Base-by-base conservation (phyloP, 2,797 vertebrate species). In the Gymnodraco acuticeps region DNA sequence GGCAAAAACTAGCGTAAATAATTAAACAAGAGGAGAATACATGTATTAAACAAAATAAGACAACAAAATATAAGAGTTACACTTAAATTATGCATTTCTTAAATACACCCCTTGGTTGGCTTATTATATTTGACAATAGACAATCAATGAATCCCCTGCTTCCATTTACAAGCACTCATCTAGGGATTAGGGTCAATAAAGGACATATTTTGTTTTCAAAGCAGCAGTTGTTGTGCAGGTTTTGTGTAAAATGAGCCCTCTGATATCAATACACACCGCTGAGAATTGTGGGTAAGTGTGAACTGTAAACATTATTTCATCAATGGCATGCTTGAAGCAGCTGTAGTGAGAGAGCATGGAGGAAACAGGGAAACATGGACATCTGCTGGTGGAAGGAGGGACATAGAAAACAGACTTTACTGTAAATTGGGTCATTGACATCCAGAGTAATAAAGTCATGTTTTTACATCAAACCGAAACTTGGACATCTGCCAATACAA, bases 321-420 rank as follows among this genome's bases (percentile, higher is more conserved):
- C 80, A 82, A 89, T 88, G 92, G 83, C 88, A 90, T 70, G 89
- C 90, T 70, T 93, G 89, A 72, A 80, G 61, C 68, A 68, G 86
- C 70, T n/a, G 9, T 19, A 82, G 82, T 63, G 65, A 56, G 43
- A 45, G 17, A 15, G n/a, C 5, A 1, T 17, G 65, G 11, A 3
- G 5, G 2, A 63, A 72, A 19, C 50, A 14, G 27, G 27, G 46
- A 79, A 88, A 87, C 9, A 70, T 87, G 41, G 93, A 88, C 93
- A 87, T 77, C 93, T 95, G 87, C 82, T 90, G 94, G 92, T 56
- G 38, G 64, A 55, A 52, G 0, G 14, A 20, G 27, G 48, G 1
- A 33, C 11, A 12, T 50, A 13, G 33, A 56, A 6, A 54, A 19
- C 2, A 50, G 15, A 2, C 41, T 4, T 48, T n/a, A 17, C n/a